Evolutionary conservation across 35 echinoderm and acorn worm genomes (phyloP), one percentile per base, ranked within the genome.

Genomic region (Lytechinus pictus): DNA sequence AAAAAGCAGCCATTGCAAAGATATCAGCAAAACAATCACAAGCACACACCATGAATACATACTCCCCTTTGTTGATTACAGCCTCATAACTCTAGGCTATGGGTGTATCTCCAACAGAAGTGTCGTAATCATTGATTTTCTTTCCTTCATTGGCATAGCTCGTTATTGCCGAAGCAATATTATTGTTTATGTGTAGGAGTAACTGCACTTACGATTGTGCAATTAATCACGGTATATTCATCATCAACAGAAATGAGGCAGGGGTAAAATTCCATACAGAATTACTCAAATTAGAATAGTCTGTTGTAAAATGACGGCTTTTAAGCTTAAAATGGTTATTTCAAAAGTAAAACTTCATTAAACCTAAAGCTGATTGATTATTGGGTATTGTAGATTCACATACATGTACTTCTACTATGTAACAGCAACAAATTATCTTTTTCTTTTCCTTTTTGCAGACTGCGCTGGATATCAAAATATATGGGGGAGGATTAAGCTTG

Each of bases 161-260:
- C 19, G 54, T 91, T 54, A 53, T 91, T 91, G 89, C 54, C 0
- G 44, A 9, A 19, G 54, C 89, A 91, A 91, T 91, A 91, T 91
- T 53, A 91, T 91, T 53, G 89, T 52, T 53, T 8, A 52, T 53
- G 89, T 91, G 54, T 91, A 91, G 28, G 89, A 53, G 54, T 91
- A 54, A 91, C 89, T 91, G 44, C 54, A 91, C 54, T 52, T 52
- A 16, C 53, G 13, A 57, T 56, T 56, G 11, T 29, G 57, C 52
- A 56, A 53, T 28, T 94, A 56, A 56, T 27, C 52, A 54, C 5
- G 54, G 57, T 56, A 94, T 91, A 27, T 94, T 11, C n/a, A 94
- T 79, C 56, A 79, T 11, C n/a, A 94, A 24, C 56, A 79, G 66
- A 79, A 24, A 79, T 4, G 56, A 79, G 66, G 66, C n/a, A 24